phyloP scores from a whole-genome alignment of 2,888 invertebrate genomes.

The Bombylius major region DNA sequence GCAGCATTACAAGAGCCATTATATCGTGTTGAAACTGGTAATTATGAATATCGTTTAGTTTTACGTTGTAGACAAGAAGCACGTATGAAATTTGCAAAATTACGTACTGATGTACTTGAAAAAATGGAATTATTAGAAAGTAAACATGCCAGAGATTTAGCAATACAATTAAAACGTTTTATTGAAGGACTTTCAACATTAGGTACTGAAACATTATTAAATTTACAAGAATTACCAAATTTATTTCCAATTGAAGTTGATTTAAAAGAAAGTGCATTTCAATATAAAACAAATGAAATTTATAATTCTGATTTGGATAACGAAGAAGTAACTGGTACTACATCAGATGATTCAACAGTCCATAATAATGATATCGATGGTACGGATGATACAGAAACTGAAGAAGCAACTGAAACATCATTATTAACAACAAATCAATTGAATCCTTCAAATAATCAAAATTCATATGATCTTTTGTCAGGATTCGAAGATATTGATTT shows the following conservation, averaged over 20 bases:
- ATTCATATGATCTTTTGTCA: slow-evolving; percentile 1
- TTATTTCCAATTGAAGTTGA: slow-evolving; percentile 96
- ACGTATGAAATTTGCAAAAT: slow-evolving; percentile 65
- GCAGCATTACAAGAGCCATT: slow-evolving; percentile 87
- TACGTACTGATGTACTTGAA: slow-evolving; percentile 83
- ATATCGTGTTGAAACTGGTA: slow-evolving; percentile 96
- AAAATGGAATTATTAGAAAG: slow-evolving; percentile 95
- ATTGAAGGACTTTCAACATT: slow-evolving; percentile 69
- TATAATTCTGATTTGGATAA: background rate
- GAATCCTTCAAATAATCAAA: background rate
- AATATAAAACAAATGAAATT: slow-evolving; percentile 60
- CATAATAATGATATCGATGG: background rate
- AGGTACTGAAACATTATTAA: slow-evolving; percentile 55
- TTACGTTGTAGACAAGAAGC: slow-evolving; percentile 94
- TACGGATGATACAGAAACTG: background rate
- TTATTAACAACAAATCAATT: no score
- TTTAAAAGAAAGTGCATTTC: slow-evolving; percentile 81
- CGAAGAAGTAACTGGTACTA: background rate
- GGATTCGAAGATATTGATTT: slow-evolving; percentile 13
- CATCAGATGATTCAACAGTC: background rate
- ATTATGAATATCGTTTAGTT: slow-evolving; percentile 95
- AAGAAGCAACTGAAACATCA: background rate
- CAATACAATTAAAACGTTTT: slow-evolving; percentile 69
- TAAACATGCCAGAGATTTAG: slow-evolving; percentile 95
- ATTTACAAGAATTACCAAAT: slow-evolving; percentile 58